phyloP scores from a whole-genome alignment of 2,797 vertebrate genomes.

The Schizothorax lantsangensis region DNA sequence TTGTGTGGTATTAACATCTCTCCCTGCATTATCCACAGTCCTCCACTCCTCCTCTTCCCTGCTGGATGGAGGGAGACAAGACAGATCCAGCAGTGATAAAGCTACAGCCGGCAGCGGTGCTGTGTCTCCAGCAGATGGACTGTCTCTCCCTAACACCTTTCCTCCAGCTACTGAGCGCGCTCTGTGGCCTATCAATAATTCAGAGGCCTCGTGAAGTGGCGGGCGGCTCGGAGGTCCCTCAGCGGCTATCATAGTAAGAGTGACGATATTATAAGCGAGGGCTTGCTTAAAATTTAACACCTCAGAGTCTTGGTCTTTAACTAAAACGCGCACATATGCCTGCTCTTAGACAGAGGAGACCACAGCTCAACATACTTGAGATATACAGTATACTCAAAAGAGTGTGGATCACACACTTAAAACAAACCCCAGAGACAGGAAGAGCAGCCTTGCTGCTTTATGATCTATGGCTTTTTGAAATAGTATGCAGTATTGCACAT shows the following conservation, averaged over 20 bases:
- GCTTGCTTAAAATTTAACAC: neutral
- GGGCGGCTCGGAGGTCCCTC: neutral
- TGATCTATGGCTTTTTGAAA: neutral
- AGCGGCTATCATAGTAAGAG: neutral
- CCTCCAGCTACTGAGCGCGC: neutral
- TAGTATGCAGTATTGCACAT: neutral
- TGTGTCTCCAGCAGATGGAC: slow-evolving; percentile 14
- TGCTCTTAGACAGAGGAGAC: neutral
- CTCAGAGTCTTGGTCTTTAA: slow-evolving; percentile 52
- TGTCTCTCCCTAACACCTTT: neutral
- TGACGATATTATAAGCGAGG: neutral
- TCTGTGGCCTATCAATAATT: slow-evolving; percentile 26
- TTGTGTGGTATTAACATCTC: slow-evolving; percentile 1
- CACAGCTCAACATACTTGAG: neutral
- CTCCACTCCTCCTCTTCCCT: neutral
- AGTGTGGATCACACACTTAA: neutral
- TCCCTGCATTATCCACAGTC: neutral
- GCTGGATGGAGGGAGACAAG: neutral
- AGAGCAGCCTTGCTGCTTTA: neutral
- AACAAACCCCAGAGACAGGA: neutral
- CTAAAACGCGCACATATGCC: neutral
- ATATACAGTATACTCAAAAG: neutral
- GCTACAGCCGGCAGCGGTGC: neutral
- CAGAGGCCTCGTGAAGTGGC: neutral
- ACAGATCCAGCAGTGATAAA: neutral